Evolutionary conservation across 2,113 vertebrate genomes (phyloP), one percentile per base, ranked within the genome.

Genomic region (Ictalurus furcatus): DNA sequence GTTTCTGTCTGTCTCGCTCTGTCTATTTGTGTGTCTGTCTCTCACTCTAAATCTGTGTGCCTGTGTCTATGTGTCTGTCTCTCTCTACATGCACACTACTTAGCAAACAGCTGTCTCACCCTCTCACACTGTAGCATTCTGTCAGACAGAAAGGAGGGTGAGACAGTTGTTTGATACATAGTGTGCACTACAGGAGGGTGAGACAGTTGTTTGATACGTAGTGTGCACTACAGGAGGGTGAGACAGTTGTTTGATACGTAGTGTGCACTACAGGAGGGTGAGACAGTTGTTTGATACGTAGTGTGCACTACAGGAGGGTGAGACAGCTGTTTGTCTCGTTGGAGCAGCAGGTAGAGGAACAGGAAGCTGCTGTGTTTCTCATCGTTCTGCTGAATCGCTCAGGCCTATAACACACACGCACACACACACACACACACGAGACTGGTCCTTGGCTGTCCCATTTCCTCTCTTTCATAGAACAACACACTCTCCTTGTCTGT

Each of bases 331-430:
- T 90, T 89, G 90, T 89, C 85, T 87, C 67, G 8, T 88, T 88
- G 73, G 16, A 78, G n/a, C 16, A 86, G 85, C 81, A 89, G 79
- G 28, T 76, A 67, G 88, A 85, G 23, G 73, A 90, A 91, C 91
- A 90, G 93, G 90, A 93, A 92, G 90, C 88, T 81, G 81, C 88
- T 92, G 90, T 52, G 58, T 94, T 93, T 94, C 78, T 89, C 87
- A 89, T 92, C 52, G 84, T 19, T 52, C 92, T 92, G 92, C 86
- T 69, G 88, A 92, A 93, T 94, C 91, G 85, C 74, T 93, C 85
- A 88, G 80, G 69, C 82, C 89, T 91, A 88, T 89, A 91, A 90
- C 88, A 82, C 63, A 85, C 87, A 89, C 74, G 56, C 85, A 87
- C 87, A 91, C 87, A 71, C 58, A 90, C 79, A 90, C 85, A 74